Evolutionary conservation across 2,113 vertebrate species (phyloP), one percentile per base, ranked within the genome.

Genomic region (Choloepus hoffmanni): DNA sequence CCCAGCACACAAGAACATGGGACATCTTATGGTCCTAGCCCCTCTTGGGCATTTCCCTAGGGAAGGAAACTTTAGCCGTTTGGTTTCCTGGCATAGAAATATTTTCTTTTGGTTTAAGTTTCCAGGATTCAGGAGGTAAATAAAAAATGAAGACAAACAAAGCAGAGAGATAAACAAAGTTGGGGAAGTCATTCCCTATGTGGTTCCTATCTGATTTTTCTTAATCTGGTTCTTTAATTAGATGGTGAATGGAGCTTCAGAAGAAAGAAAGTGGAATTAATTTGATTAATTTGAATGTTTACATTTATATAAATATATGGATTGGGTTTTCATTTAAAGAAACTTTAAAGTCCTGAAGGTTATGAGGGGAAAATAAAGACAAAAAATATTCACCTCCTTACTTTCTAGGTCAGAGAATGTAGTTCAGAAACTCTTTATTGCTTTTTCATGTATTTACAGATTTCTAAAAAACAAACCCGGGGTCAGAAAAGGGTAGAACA

Each of bases 101-200:
- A 33, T 55, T 45, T 73, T 74, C 43, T 21, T 63, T 87, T 77
- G 24, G 88, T 81, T 91, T 60, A 48, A 43, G 53, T 26, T 24
- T 78, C 53, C 63, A 92, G 95, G 55, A 86, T 65, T 89, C n/a
- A 62, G 43, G 19, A 63, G 26, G 16, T 62, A 92, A 95, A 83
- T 30, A 79, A 73, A 84, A 83, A 83, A 63, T 73, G 67, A 58
- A 95, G 82, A 63, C 68, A 30, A 76, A 33, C 33, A 73, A 78
- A 81, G 48, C 55, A 68, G 50, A 70, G 55, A 72, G 48, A 60
- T 91, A 53, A 82, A 70, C 21, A 82, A 50, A 21, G 0, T 50
- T 43, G 19, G 50, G 4, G 23, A 86, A 60, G 63, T 67, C 30
- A 50, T 30, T 50, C 24, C n/a, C 24, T 58, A 72, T 83, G 45